phyloP scores from a whole-genome alignment of 2,797 vertebrate species.

The Notoglanidium macrostoma region DNA sequence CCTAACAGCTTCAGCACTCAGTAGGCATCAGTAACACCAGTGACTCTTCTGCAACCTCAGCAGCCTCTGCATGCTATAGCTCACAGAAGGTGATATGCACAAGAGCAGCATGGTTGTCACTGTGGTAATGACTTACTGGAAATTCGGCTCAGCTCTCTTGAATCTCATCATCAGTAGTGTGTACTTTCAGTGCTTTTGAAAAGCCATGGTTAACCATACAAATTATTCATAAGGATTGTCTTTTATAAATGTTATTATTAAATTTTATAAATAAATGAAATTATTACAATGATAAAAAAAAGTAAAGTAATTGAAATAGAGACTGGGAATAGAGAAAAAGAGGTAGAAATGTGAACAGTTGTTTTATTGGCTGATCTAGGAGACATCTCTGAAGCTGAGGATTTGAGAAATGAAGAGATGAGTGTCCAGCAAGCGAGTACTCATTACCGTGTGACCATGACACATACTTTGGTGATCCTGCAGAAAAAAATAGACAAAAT shows the following conservation, averaged over 20 bases:
- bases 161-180: neutral
- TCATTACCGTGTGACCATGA: neutral
- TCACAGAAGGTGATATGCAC: neutral
- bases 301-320: neutral
- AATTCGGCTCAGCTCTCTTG: neutral
- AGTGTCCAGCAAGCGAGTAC: neutral
- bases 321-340: neutral
- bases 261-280: neutral
- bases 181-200: neutral
- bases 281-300: neutral
- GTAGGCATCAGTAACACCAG: neutral
- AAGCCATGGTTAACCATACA: neutral
- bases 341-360: neutral
- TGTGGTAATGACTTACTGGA: conserved; percentile 46
- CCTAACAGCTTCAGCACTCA: neutral
- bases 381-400: neutral
- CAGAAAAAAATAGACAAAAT: neutral
- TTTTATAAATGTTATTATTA: neutral
- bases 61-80: neutral
- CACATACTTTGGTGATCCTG: neutral
- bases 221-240: neutral
- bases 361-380: neutral
- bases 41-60: conserved; percentile 1
- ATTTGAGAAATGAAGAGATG: neutral
- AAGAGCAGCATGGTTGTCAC: conserved; percentile 42